phyloP scores from a whole-genome alignment of 64 coral and sea anemone species.

The Exaiptasia diaphana region DNA sequence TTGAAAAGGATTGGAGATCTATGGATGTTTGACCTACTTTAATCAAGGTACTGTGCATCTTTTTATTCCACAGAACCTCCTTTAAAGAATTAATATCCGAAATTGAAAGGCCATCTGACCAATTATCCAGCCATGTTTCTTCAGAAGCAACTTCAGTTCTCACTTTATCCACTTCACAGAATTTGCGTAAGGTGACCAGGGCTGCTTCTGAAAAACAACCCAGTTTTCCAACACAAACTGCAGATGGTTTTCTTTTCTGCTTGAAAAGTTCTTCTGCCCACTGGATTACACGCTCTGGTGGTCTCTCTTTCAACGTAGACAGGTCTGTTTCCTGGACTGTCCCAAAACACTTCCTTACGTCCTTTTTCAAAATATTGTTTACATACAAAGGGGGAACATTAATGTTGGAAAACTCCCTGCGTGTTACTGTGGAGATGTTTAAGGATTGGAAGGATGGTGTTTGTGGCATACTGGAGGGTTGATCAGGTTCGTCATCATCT shows the following conservation, averaged over 20 bases:
- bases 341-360: not conserved
- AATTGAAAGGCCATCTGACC: not conserved
- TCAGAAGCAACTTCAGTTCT: not conserved
- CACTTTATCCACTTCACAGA: slow-evolving; percentile 9
- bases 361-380: not conserved
- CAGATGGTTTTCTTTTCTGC: not conserved
- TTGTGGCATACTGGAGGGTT: no score
- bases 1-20: slow-evolving; percentile 49
- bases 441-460: no score
- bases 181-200: not conserved
- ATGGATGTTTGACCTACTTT: slow-evolving; percentile 20
- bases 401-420: not conserved
- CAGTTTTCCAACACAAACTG: not conserved
- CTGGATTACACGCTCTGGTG: not conserved
- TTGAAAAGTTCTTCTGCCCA: not conserved
- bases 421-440: not conserved
- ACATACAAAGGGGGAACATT: not conserved
- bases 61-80: no score
- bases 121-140: slow-evolving; percentile 14
- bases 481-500: no score
- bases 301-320: not conserved
- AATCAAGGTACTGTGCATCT: not conserved
- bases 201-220: slow-evolving; percentile 37
- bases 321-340: not conserved
- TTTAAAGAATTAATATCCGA: not conserved